Percentiles rank a stretch among this genome's conserved stretches.
Evolutionary conservation across 2,888 invertebrate genomes (phyloP).

Genomic region (Galerucella nymphaeae): DNA sequence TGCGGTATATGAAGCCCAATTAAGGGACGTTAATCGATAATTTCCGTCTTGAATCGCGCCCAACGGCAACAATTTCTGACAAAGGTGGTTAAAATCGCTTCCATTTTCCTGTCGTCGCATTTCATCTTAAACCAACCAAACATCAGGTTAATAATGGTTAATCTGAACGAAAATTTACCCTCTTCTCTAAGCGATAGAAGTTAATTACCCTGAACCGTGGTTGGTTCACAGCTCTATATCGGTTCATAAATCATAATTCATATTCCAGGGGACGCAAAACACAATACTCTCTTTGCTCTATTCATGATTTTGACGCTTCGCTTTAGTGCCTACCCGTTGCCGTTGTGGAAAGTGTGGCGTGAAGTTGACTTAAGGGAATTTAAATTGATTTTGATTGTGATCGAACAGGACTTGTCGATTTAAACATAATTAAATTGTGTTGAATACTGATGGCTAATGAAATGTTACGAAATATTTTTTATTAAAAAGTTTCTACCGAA

Average conservation of each 20-base stretch:
- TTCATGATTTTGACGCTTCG: slow-evolving; percentile 56
- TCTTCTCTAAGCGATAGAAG: slow-evolving; percentile 49
- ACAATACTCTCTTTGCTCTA: slow-evolving; percentile 54
- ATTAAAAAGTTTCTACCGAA: too few relatives aligned
- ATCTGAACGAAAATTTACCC: slow-evolving; percentile 42
- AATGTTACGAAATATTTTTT: neutral
- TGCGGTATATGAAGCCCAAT: neutral
- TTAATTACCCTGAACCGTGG: slow-evolving; percentile 65
- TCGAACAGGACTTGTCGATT: neutral
- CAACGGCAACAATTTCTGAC: neutral
- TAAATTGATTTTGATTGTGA: slow-evolving; percentile 6
- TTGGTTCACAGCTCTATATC: slow-evolving; percentile 60
- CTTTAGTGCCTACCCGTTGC: slow-evolving; percentile 49
- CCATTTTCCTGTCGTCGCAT: slow-evolving; percentile 28
- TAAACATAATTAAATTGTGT: neutral
- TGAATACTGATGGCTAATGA: neutral
- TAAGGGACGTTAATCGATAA: slow-evolving; percentile 9
- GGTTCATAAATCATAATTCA: slow-evolving; percentile 65
- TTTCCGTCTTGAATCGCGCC: slow-evolving; percentile 3
- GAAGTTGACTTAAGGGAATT: slow-evolving; percentile 12
- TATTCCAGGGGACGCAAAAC: slow-evolving; percentile 55
- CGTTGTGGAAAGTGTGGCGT: neutral
- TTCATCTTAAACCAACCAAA: slow-evolving; percentile 33
- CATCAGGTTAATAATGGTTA: slow-evolving; percentile 50
- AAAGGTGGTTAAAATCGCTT: slow-evolving; percentile 24